These are phyloP conservation scores for Axea sp. DNA, from an alignment of 2,888 invertebrate species.

Conservation along the genomic window DNA sequence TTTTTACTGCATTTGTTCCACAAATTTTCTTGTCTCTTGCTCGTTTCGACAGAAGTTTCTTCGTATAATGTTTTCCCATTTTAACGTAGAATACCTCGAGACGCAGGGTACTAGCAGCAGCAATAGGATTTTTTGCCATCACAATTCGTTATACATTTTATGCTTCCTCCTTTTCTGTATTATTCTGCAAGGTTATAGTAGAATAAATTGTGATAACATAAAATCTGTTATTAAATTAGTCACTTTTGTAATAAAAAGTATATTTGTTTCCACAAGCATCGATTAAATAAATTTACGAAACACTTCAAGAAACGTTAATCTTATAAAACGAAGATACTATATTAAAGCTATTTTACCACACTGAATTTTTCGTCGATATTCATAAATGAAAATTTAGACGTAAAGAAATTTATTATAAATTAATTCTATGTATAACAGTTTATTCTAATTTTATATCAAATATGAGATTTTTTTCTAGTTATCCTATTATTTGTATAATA, in stretches of 20 bases:
- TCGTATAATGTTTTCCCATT: conserved; percentile 32
- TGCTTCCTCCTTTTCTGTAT: neutral
- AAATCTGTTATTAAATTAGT: conserved; percentile 15
- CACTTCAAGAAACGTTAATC: conserved; percentile 5
- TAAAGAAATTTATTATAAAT: no score
- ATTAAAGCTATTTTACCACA: no score
- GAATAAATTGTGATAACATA: neutral
- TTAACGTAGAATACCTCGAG: conserved; percentile 8
- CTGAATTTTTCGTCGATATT: no score
- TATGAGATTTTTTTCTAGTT: no score
- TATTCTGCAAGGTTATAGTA: neutral
- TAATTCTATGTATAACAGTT: no score
- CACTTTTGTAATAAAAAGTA: no score
- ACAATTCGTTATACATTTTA: conserved; percentile 44
- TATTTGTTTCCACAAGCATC: no score
- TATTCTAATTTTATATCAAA: no score
- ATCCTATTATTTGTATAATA: no score
- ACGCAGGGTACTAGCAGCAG: no score
- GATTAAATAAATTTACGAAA: conserved; percentile 3
- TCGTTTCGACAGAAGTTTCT: conserved; percentile 21
- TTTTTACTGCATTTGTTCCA: conserved; percentile 44
- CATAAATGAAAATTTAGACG: no score
- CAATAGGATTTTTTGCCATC: conserved; percentile 25
- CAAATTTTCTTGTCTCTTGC: conserved; percentile 26
- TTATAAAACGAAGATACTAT: no score